A percentile compares a stretch with the other conserved stretches of the same genome.
These are phyloP conservation scores for Ictalurus furcatus DNA, from an alignment of 2,113 vertebrate genomes.

Conservation along the genomic window DNA sequence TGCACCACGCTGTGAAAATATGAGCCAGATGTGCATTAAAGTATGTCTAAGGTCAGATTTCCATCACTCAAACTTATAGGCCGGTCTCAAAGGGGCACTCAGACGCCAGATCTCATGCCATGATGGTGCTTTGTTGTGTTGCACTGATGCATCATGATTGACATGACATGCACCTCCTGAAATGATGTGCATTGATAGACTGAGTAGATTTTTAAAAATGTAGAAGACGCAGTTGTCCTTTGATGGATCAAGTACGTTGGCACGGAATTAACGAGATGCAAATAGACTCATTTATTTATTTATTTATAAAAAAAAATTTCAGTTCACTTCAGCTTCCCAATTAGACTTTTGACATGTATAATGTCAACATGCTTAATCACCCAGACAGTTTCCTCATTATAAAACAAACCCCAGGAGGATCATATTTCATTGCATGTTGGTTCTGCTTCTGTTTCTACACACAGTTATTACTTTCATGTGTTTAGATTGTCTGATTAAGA, in stretches of 20 bases:
- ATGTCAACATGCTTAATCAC: not conserved
- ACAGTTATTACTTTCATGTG: not conserved
- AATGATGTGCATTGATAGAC: not conserved
- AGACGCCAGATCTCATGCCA: not conserved
- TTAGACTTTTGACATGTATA: not conserved
- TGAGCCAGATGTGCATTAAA: not conserved
- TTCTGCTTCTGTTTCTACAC: not conserved
- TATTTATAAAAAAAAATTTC: not conserved
- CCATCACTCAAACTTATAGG: not conserved
- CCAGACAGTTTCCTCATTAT: not conserved
- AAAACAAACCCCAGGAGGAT: not conserved
- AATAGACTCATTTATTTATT: not conserved
- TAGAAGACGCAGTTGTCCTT: not conserved
- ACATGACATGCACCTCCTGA: not conserved
- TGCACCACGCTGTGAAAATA: not conserved
- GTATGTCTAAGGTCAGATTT: not conserved
- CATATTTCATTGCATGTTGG: not conserved
- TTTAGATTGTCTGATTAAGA: not conserved
- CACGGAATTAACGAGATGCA: not conserved
- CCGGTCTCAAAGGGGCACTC: not conserved
- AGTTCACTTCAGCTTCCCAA: not conserved
- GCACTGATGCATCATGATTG: not conserved
- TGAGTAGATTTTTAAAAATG: not conserved
- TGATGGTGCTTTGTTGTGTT: not conserved
- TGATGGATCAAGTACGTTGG: not conserved